A percentile compares a stretch with the other conserved stretches of the same genome.
These are phyloP conservation scores for Congeria kusceri DNA, from an alignment of 2,888 invertebrate genomes.

Conservation along the genomic window DNA sequence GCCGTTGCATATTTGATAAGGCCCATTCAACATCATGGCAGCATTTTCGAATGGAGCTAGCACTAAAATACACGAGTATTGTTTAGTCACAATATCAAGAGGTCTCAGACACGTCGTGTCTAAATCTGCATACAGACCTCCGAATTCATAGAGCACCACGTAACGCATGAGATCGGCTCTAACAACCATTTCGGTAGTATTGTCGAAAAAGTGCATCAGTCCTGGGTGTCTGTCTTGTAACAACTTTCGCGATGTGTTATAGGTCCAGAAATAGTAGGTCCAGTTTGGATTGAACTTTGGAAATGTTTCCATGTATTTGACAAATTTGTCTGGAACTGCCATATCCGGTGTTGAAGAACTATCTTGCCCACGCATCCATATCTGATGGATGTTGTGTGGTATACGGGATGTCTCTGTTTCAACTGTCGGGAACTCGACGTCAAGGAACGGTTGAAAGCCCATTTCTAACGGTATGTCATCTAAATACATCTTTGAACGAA, in stretches of 20 bases:
- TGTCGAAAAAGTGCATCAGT: slow-evolving; percentile 24
- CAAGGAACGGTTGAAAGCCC: neutral
- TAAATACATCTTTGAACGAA: neutral
- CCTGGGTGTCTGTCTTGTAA: slow-evolving; percentile 26
- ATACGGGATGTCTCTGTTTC: neutral
- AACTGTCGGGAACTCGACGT: neutral
- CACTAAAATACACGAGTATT: slow-evolving; percentile 29
- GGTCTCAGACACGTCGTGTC: slow-evolving; percentile 44
- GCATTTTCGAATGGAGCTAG: slow-evolving; percentile 38
- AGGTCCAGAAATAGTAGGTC: slow-evolving; percentile 39
- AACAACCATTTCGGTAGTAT: slow-evolving; percentile 2
- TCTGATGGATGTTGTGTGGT: slow-evolving; percentile 3
- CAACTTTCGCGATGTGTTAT: slow-evolving; percentile 17
- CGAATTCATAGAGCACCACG: slow-evolving; percentile 34
- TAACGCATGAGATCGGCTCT: slow-evolving; percentile 29
- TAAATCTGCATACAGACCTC: slow-evolving; percentile 39
- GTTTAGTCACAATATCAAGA: slow-evolving; percentile 24
- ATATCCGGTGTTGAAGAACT: slow-evolving; percentile 35
- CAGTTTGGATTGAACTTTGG: slow-evolving; percentile 26
- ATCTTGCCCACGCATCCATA: neutral
- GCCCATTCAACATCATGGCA: neutral
- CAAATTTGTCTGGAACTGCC: slow-evolving; percentile 23
- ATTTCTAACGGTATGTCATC: slow-evolving; percentile 3
- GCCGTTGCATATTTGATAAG: slow-evolving; percentile 22
- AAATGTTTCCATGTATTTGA: slow-evolving; percentile 20